Conservation (phyloP, 2,113 vertebrate genomes). For the Chamaetylas fuelleborni region DNA sequence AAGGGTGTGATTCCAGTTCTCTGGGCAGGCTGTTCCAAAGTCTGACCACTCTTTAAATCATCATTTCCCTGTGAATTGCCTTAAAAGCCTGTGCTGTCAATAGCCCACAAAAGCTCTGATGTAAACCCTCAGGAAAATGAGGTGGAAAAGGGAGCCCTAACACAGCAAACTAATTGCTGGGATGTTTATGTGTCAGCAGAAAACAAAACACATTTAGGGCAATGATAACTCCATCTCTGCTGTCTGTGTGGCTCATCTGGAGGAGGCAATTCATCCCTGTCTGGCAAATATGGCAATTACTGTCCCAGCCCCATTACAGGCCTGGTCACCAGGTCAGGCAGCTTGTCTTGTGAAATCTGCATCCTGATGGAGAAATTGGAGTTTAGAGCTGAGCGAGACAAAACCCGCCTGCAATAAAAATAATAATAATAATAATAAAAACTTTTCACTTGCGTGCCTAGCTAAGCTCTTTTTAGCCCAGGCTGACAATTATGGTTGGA, state of each 20-base stretch:
- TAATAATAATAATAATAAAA: background rate
- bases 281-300: constrained; percentile 19
- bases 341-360: constrained; percentile 23
- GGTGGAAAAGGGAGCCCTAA: background rate
- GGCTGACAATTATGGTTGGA: background rate
- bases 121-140: background rate
- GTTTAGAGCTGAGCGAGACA: background rate
- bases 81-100: background rate
- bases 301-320: background rate
- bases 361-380: background rate
- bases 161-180: background rate
- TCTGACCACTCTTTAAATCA: background rate
- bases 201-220: background rate
- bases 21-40: background rate
- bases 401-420: background rate
- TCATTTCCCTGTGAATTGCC: background rate
- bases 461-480: constrained; percentile 34
- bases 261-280: background rate
- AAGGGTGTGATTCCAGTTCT: background rate
- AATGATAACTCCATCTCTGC: background rate
- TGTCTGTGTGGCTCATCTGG: background rate
- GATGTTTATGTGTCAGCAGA: constrained; percentile 21
- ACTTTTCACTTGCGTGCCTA: background rate
- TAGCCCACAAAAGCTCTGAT: background rate
- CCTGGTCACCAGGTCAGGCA: background rate